Evolutionary conservation across 2,113 vertebrate genomes (phyloP).

Genomic region (Onychostruthus taczanowskii): DNA sequence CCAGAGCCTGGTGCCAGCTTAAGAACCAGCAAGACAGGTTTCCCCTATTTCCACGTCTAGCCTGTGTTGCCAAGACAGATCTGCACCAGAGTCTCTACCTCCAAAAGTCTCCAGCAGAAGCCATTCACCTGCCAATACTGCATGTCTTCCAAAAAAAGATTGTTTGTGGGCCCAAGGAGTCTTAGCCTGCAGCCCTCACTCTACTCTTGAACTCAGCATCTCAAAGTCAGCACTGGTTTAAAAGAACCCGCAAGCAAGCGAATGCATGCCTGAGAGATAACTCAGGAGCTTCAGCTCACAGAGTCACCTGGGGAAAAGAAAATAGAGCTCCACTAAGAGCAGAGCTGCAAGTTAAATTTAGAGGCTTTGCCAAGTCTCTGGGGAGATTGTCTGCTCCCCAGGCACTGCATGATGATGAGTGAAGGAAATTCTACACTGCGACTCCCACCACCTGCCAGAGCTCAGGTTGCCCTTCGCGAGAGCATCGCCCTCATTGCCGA

Average conservation of each 20-base stretch:
- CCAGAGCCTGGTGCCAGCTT: background rate
- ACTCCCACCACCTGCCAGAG: background rate
- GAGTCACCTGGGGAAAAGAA: constrained; percentile 15
- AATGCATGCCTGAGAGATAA: background rate
- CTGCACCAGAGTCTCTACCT: background rate
- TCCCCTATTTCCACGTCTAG: background rate
- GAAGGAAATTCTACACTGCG: background rate
- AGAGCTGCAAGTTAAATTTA: background rate
- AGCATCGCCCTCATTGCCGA: background rate
- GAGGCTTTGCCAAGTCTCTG: background rate
- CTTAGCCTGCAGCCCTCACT: background rate
- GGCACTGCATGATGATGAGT: background rate
- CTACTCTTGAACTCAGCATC: background rate
- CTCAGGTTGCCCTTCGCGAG: background rate
- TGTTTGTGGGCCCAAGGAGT: background rate
- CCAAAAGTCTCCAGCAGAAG: background rate
- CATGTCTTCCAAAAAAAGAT: background rate
- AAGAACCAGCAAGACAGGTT: constrained; percentile 40
- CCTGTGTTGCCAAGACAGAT: background rate
- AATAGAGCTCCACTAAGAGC: background rate
- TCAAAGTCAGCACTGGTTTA: background rate
- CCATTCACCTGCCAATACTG: background rate
- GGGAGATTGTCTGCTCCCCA: background rate
- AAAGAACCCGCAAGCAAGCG: background rate
- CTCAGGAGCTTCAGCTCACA: background rate